phyloP scores from a whole-genome alignment of 2,888 invertebrate genomes.

The Drosophila flavopinicola region DNA sequence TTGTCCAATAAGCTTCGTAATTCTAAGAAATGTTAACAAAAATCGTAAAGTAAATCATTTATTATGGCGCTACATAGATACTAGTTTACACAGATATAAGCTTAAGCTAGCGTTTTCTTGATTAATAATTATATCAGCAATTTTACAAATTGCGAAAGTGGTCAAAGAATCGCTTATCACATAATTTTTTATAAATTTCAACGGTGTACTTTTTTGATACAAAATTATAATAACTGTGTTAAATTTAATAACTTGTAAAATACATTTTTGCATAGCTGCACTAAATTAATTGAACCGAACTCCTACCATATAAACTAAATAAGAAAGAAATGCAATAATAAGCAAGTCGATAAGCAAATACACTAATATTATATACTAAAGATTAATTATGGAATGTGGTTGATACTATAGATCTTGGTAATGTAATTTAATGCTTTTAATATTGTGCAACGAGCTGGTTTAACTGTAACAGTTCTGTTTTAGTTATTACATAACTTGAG shows the following conservation, averaged over 20 bases:
- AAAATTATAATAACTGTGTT: slow-evolving; percentile 23
- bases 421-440: no score
- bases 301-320: slow-evolving; percentile 21
- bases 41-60: background rate
- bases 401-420: no score
- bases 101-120: slow-evolving; percentile 29
- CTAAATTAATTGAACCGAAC: slow-evolving; percentile 17
- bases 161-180: slow-evolving; percentile 44
- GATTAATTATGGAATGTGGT: no score
- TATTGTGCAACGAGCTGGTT: no score
- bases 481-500: no score
- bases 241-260: slow-evolving; percentile 52
- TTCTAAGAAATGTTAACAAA: slow-evolving; percentile 2
- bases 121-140: slow-evolving; percentile 55
- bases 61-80: slow-evolving; percentile 11
- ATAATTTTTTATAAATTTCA: slow-evolving; percentile 13
- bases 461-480: no score
- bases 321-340: background rate
- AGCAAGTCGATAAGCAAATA: slow-evolving; percentile 7
- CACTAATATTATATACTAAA: slow-evolving; percentile 1
- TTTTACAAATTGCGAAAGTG: slow-evolving; percentile 63
- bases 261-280: slow-evolving; percentile 34
- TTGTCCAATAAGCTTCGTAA: background rate
- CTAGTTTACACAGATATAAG: slow-evolving; percentile 16
- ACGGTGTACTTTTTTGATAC: slow-evolving; percentile 2